Evolutionary conservation across 2,888 invertebrate species (phyloP).

Genomic region (Sussaba pulchella): DNA sequence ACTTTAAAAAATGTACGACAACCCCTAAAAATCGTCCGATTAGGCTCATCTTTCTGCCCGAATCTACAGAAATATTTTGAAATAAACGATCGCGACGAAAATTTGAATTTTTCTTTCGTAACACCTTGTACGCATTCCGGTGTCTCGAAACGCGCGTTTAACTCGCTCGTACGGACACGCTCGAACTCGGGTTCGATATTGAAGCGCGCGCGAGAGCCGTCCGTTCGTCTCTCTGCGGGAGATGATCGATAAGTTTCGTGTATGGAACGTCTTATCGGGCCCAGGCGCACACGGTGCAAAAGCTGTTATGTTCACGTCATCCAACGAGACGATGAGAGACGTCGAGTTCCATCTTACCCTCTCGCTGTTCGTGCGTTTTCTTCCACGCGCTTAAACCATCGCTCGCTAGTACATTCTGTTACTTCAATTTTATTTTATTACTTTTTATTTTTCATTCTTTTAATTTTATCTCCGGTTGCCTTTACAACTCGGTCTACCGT

Average conservation of each 20-base stretch:
- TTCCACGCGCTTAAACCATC: slow-evolving; percentile 15
- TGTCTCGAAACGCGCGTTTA: slow-evolving; percentile 36
- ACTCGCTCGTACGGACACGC: slow-evolving; percentile 20
- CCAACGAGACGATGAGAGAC: slow-evolving; percentile 71
- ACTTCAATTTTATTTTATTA: not conserved
- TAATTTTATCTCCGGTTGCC: not conserved
- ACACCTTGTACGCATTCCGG: not conserved
- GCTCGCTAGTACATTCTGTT: not conserved
- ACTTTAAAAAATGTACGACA: too few species aligned
- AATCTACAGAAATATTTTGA: too few species aligned
- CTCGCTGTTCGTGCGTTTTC: slow-evolving; percentile 31
- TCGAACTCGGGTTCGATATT: slow-evolving; percentile 4
- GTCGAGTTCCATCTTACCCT: slow-evolving; percentile 59
- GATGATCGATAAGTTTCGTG: slow-evolving; percentile 80
- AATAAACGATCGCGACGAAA: not conserved
- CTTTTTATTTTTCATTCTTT: slow-evolving; percentile 17
- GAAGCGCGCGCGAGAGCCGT: slow-evolving; percentile 35
- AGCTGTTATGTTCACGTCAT: slow-evolving; percentile 79
- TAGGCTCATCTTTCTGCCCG: too few species aligned
- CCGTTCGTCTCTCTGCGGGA: slow-evolving; percentile 64
- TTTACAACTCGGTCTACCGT: slow-evolving; percentile 21
- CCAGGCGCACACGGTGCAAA: slow-evolving; percentile 65
- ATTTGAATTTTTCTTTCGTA: not conserved
- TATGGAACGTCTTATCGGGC: slow-evolving; percentile 72
- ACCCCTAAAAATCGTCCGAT: too few species aligned